Percentiles rank a stretch among this genome's conserved stretches.
Evolutionary conservation across 2,113 vertebrate genomes (phyloP).

Genomic region (mouse (Mus musculus)): DNA sequence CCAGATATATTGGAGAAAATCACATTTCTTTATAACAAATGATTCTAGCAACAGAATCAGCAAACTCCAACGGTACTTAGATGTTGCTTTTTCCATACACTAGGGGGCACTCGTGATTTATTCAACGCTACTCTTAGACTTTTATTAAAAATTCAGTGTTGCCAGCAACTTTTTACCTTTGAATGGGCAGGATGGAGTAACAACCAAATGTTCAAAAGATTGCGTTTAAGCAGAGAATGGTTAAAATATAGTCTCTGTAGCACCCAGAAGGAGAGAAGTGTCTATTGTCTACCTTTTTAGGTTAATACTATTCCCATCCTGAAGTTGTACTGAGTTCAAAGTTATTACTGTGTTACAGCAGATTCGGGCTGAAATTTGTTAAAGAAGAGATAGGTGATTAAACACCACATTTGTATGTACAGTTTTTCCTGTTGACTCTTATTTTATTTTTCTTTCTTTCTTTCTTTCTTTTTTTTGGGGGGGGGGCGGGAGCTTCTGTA

Average conservation of each 20-base stretch:
- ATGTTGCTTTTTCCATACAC: constrained; percentile 3
- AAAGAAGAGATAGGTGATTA: neutral
- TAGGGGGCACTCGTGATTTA: constrained; percentile 87
- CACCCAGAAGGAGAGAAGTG: neutral
- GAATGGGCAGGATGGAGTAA: constrained; percentile 62
- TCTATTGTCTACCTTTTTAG: constrained; percentile 4
- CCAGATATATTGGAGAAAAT: constrained; percentile 47
- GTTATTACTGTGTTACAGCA: constrained; percentile 60
- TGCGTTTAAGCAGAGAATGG: constrained; percentile 66
- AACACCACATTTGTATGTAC: neutral
- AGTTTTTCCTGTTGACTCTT: constrained; percentile 5
- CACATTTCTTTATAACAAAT: constrained; percentile 51
- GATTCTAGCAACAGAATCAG: neutral
- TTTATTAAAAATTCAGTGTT: constrained; percentile 53
- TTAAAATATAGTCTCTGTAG: constrained; percentile 56
- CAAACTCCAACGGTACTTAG: neutral
- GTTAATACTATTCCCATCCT: neutral
- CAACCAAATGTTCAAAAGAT: constrained; percentile 79
- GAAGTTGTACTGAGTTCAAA: neutral
- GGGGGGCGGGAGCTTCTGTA: no score
- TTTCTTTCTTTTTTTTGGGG: neutral
- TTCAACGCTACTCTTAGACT: neutral
- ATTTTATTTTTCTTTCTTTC: no score
- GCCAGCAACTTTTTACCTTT: constrained; percentile 56
- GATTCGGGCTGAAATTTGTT: neutral